Evolutionary conservation across 1,140 invertebrate species (phyloP).

Genomic region (Trypoxylus dichotomus): DNA sequence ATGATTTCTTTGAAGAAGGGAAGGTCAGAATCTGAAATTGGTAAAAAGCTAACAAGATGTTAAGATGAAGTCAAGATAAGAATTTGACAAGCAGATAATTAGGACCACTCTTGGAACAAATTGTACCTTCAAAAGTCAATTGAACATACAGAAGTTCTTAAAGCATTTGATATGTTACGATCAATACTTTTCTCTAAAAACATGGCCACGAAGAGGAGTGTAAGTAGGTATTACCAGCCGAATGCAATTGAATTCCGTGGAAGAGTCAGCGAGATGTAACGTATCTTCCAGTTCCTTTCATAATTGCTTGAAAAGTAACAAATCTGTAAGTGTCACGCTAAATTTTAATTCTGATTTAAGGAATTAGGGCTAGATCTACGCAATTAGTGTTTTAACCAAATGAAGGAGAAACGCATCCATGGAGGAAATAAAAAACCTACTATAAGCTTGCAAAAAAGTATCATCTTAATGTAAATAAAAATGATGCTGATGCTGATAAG

Average conservation of each 20-base stretch:
- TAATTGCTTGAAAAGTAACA: conserved; percentile 46
- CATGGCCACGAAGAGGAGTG: conserved; percentile 50
- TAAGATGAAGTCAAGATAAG: too few species aligned
- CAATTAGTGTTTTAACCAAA: conserved; percentile 30
- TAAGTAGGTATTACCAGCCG: conserved; percentile 49
- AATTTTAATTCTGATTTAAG: conserved; percentile 35
- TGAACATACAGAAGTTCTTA: too few species aligned
- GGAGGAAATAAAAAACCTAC: conserved; percentile 99
- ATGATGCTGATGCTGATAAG: conserved; percentile 83
- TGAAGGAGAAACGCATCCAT: conserved; percentile 77
- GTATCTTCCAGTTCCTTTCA: conserved; percentile 44
- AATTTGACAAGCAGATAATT: too few species aligned
- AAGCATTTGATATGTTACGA: too few species aligned
- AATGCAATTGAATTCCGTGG: conserved; percentile 48
- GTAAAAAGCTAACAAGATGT: too few species aligned
- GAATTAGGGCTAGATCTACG: conserved; percentile 38
- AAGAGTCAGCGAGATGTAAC: conserved; percentile 41
- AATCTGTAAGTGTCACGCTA: conserved; percentile 39
- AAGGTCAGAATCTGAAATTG: too few species aligned
- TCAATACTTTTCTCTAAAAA: too few species aligned
- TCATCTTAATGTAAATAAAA: conserved; percentile 99
- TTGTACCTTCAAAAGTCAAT: too few species aligned
- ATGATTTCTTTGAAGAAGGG: too few species aligned
- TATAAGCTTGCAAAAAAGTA: conserved; percentile 98
- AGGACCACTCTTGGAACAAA: too few species aligned